Percentiles rank a stretch among this genome's conserved stretches.
These are phyloP conservation scores for Glaucidium brasilianum DNA, from an alignment of 2,113 vertebrate species.

Conservation along the genomic window DNA sequence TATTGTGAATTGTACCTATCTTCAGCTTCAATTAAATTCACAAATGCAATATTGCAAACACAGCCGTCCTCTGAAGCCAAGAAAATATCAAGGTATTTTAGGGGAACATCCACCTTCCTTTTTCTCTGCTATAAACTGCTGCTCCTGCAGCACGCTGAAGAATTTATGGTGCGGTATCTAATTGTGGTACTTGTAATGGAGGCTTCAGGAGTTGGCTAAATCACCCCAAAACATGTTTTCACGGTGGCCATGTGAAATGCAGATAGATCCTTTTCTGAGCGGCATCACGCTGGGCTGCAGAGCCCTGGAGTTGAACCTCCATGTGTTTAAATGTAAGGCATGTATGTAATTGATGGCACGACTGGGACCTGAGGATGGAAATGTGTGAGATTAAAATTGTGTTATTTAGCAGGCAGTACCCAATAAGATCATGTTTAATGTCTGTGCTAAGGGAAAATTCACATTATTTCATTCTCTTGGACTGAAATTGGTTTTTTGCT, in stretches of 20 bases:
- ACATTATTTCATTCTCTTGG: slow-evolving; percentile 13
- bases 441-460: background rate
- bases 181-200: background rate
- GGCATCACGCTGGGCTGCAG: background rate
- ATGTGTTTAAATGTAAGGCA: background rate
- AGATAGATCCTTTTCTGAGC: background rate
- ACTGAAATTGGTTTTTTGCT: slow-evolving; percentile 25
- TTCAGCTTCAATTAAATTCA: slow-evolving; percentile 56
- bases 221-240: background rate
- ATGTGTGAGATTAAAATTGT: background rate
- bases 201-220: background rate
- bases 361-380: background rate
- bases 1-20: slow-evolving; percentile 55
- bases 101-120: background rate
- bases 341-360: background rate
- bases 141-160: background rate
- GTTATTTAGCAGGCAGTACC: background rate
- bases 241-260: background rate
- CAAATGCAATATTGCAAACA: background rate
- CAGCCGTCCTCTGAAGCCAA: background rate
- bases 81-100: slow-evolving; percentile 19
- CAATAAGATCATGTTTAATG: slow-evolving; percentile 14
- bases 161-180: background rate
- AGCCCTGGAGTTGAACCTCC: background rate
- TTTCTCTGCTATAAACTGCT: background rate